Evolutionary conservation across 2,797 vertebrate genomes (phyloP), one percentile per base, ranked within the genome.

Genomic region (Clarias platycephalus): DNA sequence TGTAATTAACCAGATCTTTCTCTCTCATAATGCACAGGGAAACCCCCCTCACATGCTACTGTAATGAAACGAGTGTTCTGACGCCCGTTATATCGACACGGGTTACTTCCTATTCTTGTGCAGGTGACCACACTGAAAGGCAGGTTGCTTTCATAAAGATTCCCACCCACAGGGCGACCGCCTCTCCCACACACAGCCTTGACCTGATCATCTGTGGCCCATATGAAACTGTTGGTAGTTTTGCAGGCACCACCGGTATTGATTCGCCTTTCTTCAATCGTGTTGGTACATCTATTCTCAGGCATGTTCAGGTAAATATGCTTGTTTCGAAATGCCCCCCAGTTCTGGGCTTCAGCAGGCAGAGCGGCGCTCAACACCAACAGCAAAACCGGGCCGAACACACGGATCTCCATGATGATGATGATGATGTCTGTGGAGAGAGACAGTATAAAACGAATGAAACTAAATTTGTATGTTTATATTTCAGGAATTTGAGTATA

Each of bases 261-360:
- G 60, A 82, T 71, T 3, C 1, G 0, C 67, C 53, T 60, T 0
- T 10, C 1, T 0, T 10, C 3, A 2, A 82, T 71, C 67, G 1
- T n/a, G 0, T 3, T 0, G 24, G 9, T 58, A 60, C 80, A 82
- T 13, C 5, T 5, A 44, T 1, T 0, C 22, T 15, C 12, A 2
- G 12, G 0, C 86, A 89, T 89, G 31, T 12, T 15, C 26, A 44
- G 70, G 10, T 84, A 62, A 44, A 89, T 83, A 64, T 90, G 90
- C 58, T 88, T 87, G 0, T 0, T 83, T 49, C 64, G 58, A 71
- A 90, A 90, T 1, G 7, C 18, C 3, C 0, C 0, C 66, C 40
- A 72, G 22, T 1, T 44, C 68, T 72, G 70, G 24, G 70, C 37
- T 49, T 72, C 37, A 72, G 70, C 37, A 53, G n/a, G 80, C 62